phyloP scores from a whole-genome alignment of 2,888 invertebrate genomes.

The Brachyopa scutellaris region DNA sequence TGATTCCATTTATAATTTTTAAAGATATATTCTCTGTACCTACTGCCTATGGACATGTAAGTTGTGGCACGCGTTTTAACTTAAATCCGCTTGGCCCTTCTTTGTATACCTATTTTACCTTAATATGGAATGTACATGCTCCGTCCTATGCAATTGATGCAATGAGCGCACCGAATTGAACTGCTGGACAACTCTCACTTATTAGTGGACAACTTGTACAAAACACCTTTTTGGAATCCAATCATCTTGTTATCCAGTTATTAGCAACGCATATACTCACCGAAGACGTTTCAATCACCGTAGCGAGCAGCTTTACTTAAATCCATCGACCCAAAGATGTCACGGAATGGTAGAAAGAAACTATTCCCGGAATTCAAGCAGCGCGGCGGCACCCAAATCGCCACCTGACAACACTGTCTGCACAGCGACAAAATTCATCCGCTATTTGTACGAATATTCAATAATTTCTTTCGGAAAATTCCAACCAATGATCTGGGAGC shows the following conservation, averaged over 20 bases:
- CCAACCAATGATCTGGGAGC: conserved; percentile 10
- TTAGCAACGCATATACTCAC: not conserved
- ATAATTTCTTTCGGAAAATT: conserved; percentile 22
- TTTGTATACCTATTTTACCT: too few relatives aligned
- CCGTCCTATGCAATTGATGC: not conserved
- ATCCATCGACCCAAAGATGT: conserved; percentile 18
- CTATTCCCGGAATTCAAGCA: conserved; percentile 38
- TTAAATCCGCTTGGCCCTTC: too few relatives aligned
- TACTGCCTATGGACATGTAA: too few relatives aligned
- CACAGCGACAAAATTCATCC: conserved; percentile 19
- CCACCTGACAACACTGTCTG: conserved; percentile 4
- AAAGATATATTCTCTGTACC: too few relatives aligned
- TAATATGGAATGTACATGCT: too few relatives aligned
- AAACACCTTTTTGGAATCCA: conserved; percentile 37
- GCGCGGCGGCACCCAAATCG: conserved; percentile 27
- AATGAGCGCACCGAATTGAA: not conserved
- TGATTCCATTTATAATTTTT: too few relatives aligned
- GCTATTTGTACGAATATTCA: conserved; percentile 27
- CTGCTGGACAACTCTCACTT: conserved; percentile 31
- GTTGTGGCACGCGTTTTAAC: too few relatives aligned
- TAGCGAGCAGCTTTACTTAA: conserved; percentile 27
- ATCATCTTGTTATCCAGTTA: conserved; percentile 33
- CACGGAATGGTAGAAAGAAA: not conserved
- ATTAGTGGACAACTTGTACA: conserved; percentile 2
- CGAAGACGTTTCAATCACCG: conserved; percentile 19